phyloP scores from a whole-genome alignment of 2,888 invertebrate species.

The Eupithecia insigniata region DNA sequence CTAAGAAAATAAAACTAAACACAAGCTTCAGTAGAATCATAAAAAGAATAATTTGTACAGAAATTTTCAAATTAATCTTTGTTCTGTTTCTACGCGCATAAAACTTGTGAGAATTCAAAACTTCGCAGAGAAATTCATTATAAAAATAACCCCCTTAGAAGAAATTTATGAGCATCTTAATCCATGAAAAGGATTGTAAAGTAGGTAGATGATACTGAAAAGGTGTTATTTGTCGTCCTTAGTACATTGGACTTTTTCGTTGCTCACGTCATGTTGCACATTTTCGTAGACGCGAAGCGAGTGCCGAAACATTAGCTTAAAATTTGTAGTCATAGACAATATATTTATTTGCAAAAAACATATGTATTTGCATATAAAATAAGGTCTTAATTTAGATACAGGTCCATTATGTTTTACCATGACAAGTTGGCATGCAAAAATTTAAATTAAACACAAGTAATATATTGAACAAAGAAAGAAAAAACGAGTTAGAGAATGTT shows the following conservation, averaged over 20 bases:
- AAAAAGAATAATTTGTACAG: constrained; percentile 6
- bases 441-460: too few species aligned
- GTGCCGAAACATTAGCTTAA: too few species aligned
- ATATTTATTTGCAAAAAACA: too few species aligned
- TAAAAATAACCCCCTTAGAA: background rate
- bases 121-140: background rate
- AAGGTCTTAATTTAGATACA: too few species aligned
- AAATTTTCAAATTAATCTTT: constrained; percentile 27
- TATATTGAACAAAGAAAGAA: too few species aligned
- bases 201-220: background rate
- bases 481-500: too few species aligned
- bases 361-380: too few species aligned
- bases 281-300: too few species aligned
- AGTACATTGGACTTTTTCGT: background rate
- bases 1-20: background rate
- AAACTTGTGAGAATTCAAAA: constrained; percentile 28
- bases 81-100: constrained; percentile 7
- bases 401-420: too few species aligned
- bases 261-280: too few species aligned
- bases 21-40: background rate
- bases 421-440: too few species aligned
- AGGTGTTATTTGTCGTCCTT: background rate
- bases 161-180: constrained; percentile 2
- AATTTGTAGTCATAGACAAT: too few species aligned
- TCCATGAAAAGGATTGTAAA: background rate